phyloP scores from a whole-genome alignment of 2,113 vertebrate species.

The Megaceryle torquata region DNA sequence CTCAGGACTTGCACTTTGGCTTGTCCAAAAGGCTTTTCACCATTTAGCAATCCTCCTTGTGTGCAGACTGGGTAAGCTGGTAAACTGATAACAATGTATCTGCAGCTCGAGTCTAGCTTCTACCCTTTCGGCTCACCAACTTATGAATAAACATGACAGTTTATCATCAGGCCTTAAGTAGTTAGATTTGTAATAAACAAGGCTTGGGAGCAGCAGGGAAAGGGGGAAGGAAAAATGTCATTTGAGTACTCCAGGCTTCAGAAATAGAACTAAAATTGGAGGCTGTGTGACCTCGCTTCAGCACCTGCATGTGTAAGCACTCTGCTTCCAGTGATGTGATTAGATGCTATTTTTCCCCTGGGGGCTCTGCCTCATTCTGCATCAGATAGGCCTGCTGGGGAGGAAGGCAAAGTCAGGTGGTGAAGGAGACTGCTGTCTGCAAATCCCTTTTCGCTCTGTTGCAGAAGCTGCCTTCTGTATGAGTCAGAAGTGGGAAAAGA shows the following conservation, averaged over 20 bases:
- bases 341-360: conserved; percentile 40
- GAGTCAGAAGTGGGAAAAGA: conserved; percentile 28
- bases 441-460: background rate
- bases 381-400: background rate
- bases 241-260: conserved; percentile 40
- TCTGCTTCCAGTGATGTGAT: conserved; percentile 1
- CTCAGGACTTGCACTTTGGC: background rate
- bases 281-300: background rate
- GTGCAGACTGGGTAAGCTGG: background rate
- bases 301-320: background rate
- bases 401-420: conserved; percentile 18
- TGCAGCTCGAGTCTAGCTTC: background rate
- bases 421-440: background rate
- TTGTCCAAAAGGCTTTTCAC: background rate
- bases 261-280: conserved; percentile 49
- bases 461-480: conserved; percentile 10
- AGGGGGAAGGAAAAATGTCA: background rate
- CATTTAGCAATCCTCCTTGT: background rate
- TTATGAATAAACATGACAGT: conserved; percentile 29
- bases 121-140: background rate
- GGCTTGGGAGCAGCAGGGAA: conserved; percentile 8
- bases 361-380: conserved; percentile 26
- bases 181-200: conserved; percentile 6
- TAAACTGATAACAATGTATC: background rate
- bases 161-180: background rate